phyloP scores from a whole-genome alignment of 2,113 vertebrate species.

The Nannobrachium achirus region DNA sequence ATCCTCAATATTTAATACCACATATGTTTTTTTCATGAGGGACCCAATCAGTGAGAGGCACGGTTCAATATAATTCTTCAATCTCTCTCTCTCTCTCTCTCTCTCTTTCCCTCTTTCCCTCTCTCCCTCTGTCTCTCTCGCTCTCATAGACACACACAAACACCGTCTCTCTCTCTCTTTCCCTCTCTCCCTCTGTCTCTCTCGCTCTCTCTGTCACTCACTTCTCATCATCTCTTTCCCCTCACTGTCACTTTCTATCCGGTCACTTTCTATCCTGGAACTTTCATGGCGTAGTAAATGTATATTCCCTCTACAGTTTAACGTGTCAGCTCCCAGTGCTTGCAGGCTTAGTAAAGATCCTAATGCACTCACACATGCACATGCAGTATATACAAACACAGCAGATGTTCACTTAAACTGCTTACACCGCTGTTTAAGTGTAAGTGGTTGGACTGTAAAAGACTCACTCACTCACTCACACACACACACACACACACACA shows the following conservation, averaged over 20 bases:
- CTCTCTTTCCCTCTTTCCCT: background rate
- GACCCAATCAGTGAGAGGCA: conserved; percentile 34
- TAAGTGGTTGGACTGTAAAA: too few species aligned
- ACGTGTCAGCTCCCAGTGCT: conserved; percentile 38
- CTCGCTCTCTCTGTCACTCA: background rate
- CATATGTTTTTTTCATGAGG: conserved; percentile 23
- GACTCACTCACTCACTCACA: too few species aligned
- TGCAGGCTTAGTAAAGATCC: conserved; percentile 34
- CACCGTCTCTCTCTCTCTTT: background rate
- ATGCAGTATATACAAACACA: background rate
- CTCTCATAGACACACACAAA: background rate
- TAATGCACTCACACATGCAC: background rate
- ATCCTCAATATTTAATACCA: conserved; percentile 30
- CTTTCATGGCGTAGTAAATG: conserved; percentile 22
- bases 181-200: background rate
- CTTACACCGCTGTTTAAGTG: too few species aligned
- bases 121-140: background rate
- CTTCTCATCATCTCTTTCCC: too few species aligned
- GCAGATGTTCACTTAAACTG: too few species aligned
- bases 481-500: too few species aligned
- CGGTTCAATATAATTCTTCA: conserved; percentile 2
- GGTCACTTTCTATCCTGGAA: background rate
- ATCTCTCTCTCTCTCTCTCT: conserved; percentile 3
- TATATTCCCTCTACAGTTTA: background rate
- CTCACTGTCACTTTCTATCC: too few species aligned